Percentiles rank a stretch among this genome's conserved stretches.
Conservation (phyloP, 2,888 invertebrate species). For the Leptopterna dolabrata region DNA sequence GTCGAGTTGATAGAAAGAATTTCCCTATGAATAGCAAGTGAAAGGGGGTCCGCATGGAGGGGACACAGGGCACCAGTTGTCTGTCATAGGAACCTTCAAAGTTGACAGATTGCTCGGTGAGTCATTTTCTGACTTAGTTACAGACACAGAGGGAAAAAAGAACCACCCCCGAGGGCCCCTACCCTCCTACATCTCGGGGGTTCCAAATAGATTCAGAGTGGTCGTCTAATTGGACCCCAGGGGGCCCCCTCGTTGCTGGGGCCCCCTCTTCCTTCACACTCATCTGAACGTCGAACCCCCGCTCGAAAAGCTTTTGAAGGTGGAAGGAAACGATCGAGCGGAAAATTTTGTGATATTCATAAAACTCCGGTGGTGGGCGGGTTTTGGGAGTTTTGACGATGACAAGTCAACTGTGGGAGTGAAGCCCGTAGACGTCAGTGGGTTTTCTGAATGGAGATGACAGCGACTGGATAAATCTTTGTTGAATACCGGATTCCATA, state of each 20-base stretch:
- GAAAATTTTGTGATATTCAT: slow-evolving; percentile 53
- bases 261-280: neutral
- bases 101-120: slow-evolving; percentile 54
- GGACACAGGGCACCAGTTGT: slow-evolving; percentile 24
- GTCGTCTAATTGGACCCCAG: slow-evolving; percentile 50
- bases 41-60: neutral
- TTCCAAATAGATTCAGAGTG: slow-evolving; percentile 51
- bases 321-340: slow-evolving; percentile 28
- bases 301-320: neutral
- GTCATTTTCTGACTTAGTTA: slow-evolving; percentile 56
- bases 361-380: neutral
- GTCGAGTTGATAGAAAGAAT: slow-evolving; percentile 54
- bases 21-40: slow-evolving; percentile 47
- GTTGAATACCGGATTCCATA: neutral
- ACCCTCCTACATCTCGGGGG: slow-evolving; percentile 25
- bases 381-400: neutral
- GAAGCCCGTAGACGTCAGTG: slow-evolving; percentile 5
- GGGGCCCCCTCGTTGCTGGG: slow-evolving; percentile 1
- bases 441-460: neutral
- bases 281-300: neutral
- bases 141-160: slow-evolving; percentile 25
- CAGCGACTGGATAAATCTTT: neutral
- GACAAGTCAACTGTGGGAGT: neutral
- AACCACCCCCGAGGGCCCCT: neutral
- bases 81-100: slow-evolving; percentile 44